These are phyloP conservation scores for Danionella cerebrum DNA, from an alignment of 2,113 vertebrate genomes.

Conservation along the genomic window DNA sequence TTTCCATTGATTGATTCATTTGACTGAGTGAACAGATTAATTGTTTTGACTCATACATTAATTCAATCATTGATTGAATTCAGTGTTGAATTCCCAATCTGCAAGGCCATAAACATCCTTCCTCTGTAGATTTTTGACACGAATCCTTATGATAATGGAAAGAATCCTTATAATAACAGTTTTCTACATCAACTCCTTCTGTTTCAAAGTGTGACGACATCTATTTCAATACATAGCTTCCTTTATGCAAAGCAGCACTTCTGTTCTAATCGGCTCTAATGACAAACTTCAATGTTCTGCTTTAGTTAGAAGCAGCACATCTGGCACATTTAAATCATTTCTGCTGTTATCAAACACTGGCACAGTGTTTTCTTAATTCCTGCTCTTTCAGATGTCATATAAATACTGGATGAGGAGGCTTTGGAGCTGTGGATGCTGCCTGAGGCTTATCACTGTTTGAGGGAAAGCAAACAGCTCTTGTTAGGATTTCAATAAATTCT, in stretches of 20 bases:
- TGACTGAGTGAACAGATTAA: too few relatives aligned
- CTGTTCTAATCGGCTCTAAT: background rate
- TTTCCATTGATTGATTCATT: too few relatives aligned
- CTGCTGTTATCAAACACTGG: background rate
- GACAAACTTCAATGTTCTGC: background rate
- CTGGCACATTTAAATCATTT: slow-evolving; percentile 6
- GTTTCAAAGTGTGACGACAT: too few relatives aligned
- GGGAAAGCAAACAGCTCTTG: slow-evolving; percentile 32
- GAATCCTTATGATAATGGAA: too few relatives aligned
- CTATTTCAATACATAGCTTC: too few relatives aligned
- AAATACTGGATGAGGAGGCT: slow-evolving; percentile 30
- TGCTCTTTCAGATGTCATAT: slow-evolving; percentile 11
- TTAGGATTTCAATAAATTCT: slow-evolving; percentile 49
- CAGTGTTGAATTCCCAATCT: too few relatives aligned
- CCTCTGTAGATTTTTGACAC: too few relatives aligned
- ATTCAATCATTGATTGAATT: too few relatives aligned
- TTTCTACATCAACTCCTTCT: too few relatives aligned
- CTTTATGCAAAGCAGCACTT: background rate
- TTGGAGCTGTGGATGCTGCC: slow-evolving; percentile 44
- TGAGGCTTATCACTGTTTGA: slow-evolving; percentile 52
- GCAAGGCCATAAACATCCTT: too few relatives aligned
- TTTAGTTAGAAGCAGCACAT: background rate
- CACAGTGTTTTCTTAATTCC: slow-evolving; percentile 14
- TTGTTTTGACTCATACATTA: too few relatives aligned
- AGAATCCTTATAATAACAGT: too few relatives aligned